Conservation (phyloP, 2,113 vertebrate species). For the Xiphophorus hellerii region DNA sequence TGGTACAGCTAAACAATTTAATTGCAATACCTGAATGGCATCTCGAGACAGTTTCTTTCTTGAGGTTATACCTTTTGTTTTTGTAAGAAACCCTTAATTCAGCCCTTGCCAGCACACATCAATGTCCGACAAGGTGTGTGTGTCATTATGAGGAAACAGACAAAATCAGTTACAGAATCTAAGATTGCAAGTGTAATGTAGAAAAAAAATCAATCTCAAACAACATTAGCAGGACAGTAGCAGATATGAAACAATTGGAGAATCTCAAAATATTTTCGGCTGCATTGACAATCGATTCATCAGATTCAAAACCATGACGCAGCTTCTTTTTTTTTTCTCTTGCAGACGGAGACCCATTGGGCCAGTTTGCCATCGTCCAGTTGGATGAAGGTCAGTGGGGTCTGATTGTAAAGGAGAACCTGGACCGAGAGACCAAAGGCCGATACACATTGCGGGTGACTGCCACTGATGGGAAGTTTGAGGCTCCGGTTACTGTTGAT, state of each 20-base stretch:
- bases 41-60: background rate
- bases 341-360: conserved; percentile 90
- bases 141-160: background rate
- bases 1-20: background rate
- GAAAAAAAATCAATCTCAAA: background rate
- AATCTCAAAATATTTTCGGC: too few species aligned
- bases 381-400: conserved; percentile 86
- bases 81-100: background rate
- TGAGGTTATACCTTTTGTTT: background rate
- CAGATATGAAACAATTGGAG: background rate
- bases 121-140: conserved; percentile 16
- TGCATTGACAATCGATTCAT: background rate
- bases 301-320: background rate
- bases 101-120: background rate
- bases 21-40: background rate
- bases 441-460: conserved; percentile 87
- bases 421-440: conserved; percentile 89
- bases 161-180: background rate
- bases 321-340: background rate
- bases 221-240: background rate
- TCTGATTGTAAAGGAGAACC: conserved; percentile 84
- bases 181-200: background rate
- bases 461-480: conserved; percentile 93
- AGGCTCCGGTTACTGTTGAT: conserved; percentile 85
- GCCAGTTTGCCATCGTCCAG: conserved; percentile 88